Base-by-base conservation (phyloP, 2,113 vertebrate species). In the Urocolius indicus region DNA sequence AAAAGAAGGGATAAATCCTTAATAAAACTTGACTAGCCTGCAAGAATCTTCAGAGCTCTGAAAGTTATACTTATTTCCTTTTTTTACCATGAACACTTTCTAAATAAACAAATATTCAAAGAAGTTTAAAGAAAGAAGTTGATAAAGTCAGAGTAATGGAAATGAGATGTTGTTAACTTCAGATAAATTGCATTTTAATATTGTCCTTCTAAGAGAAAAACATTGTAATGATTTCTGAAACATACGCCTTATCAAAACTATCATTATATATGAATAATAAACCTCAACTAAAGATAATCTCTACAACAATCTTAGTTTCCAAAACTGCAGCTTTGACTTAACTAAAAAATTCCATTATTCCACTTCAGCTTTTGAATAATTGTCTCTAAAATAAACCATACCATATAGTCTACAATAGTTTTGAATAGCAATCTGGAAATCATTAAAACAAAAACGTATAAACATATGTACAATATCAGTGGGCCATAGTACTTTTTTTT, bases 361-460 rank as follows among this genome's bases (percentile, higher is more conserved):
- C 8, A 12, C 20, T 36, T 71, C 15, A 51, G 19, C 0, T 32
- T 57, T 59, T 46, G 8, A 55, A 49, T 46, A 57, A 23, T 68
- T 80, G 3, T 69, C 16, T 55, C 11, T 51, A 49, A 16, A 68
- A 81, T 8, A 59, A 3, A 13, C 4, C 1, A 13, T 43, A 38
- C 38, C 2, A 58, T 54, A 54, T 46, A 57, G 9, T 51, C 22
- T 65, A 16, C 19, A 62, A 16, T 2, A 57, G 3, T 36, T 43
- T 41, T 61, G 8, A 66, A 10, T 34, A 5, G 1, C 1, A 68
- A 26, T 38, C 15, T 57, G 32, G 10, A 84, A 84, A 71, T 46
- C 0, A 26, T 10, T 41, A 36, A 59, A 90, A 45, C 9, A 49
- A 27, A 62, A 58, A 41, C 2, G 0, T 27, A 5, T 46, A 43